Evolutionary conservation across 2,888 invertebrate genomes (phyloP).

Genomic region (Coelinius sp.): DNA sequence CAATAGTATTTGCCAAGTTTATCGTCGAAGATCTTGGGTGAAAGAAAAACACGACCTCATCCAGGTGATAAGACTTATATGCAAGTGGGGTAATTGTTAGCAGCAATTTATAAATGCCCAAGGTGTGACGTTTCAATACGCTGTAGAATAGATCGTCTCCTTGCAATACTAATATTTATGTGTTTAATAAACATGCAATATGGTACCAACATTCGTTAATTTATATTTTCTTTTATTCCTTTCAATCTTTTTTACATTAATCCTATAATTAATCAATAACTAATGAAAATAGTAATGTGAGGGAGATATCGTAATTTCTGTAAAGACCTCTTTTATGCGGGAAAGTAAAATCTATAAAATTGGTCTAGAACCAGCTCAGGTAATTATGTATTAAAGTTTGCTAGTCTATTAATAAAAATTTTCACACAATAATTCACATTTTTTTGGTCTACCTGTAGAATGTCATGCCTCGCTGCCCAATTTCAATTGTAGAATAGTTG

Average conservation of each 20-base stretch:
- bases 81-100: constrained; percentile 4
- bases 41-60: neutral
- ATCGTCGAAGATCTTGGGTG: neutral
- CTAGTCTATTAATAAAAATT: neutral
- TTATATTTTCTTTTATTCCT: neutral
- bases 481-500: neutral
- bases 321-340: too few species aligned
- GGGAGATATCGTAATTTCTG: too few species aligned
- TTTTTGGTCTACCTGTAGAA: neutral
- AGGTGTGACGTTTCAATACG: neutral
- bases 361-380: constrained; percentile 76
- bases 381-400: constrained; percentile 60
- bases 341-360: too few species aligned
- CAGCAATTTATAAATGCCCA: constrained; percentile 24
- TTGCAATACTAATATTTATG: constrained; percentile 12
- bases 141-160: constrained; percentile 26
- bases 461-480: too few species aligned
- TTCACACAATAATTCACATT: neutral
- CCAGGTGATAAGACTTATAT: constrained; percentile 6
- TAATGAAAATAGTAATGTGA: too few species aligned
- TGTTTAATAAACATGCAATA: constrained; percentile 14
- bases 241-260: neutral
- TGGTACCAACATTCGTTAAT: neutral
- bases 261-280: too few species aligned
- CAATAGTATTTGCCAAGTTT: neutral